Percentiles rank a stretch among this genome's conserved stretches.
These are phyloP conservation scores for Podarcis muralis DNA, from an alignment of 2,113 vertebrate species.

Conservation along the genomic window DNA sequence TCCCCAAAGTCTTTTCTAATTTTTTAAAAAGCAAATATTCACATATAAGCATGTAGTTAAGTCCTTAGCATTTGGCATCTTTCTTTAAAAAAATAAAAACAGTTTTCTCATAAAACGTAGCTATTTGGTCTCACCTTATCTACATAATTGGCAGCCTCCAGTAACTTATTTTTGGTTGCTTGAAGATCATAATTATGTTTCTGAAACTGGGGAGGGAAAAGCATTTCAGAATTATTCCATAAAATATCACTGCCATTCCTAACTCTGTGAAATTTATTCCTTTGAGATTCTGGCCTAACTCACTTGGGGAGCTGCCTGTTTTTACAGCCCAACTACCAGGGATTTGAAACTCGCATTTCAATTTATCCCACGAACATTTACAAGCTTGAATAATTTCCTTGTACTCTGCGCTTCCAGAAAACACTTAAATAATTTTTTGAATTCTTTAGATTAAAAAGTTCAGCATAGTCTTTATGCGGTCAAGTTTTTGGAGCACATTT, in stretches of 20 bases:
- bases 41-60: not conserved
- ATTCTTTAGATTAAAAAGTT: not conserved
- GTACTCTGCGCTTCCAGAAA: not conserved
- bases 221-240: constrained; percentile 29
- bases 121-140: constrained; percentile 88
- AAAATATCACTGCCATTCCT: not conserved
- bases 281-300: not conserved
- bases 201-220: constrained; percentile 81
- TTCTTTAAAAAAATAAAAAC: not conserved
- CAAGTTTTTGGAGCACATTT: not conserved
- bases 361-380: not conserved
- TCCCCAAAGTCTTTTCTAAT: not conserved
- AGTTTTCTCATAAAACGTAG: constrained; percentile 14
- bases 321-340: not conserved
- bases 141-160: constrained; percentile 92
- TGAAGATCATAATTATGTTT: constrained; percentile 79
- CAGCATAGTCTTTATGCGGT: not conserved
- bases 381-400: not conserved
- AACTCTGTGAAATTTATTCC: not conserved
- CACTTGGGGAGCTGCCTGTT: not conserved
- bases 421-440: not conserved
- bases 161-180: constrained; percentile 84
- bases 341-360: not conserved
- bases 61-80: not conserved
- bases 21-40: not conserved